Evolutionary conservation across 2,797 vertebrate genomes (phyloP).

Genomic region (Melanotaenia boesemani): DNA sequence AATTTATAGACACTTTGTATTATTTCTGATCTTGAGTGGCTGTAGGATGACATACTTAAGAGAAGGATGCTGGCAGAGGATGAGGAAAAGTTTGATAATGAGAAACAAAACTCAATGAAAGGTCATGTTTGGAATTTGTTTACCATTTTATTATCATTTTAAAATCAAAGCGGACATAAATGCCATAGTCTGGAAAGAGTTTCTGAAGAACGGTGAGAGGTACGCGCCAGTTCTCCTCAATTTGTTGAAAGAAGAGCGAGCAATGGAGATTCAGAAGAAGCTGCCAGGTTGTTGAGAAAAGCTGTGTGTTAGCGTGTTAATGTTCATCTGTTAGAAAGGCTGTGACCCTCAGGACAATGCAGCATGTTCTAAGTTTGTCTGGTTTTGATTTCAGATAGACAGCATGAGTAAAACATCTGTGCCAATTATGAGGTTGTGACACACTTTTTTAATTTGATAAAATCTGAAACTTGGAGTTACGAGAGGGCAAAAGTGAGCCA

Average conservation of each 20-base stretch:
- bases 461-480: constrained; percentile 44
- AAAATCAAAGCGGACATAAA: constrained; percentile 75
- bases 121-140: constrained; percentile 76
- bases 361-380: constrained; percentile 38
- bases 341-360: constrained; percentile 9
- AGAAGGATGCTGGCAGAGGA: constrained; percentile 62
- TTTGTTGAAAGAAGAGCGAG: constrained; percentile 68
- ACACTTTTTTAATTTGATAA: constrained; percentile 42
- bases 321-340: constrained; percentile 50
- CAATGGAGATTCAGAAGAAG: constrained; percentile 61
- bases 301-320: constrained; percentile 50
- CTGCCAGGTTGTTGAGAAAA: constrained; percentile 67
- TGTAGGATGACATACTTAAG: constrained; percentile 71
- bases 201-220: constrained; percentile 51
- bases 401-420: constrained; percentile 28
- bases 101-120: constrained; percentile 74
- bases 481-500: constrained; percentile 80
- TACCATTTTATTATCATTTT: constrained; percentile 80
- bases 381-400: constrained; percentile 52
- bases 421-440: not conserved
- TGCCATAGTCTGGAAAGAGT: constrained; percentile 70
- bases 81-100: constrained; percentile 71
- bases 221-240: constrained; percentile 60
- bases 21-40: constrained; percentile 75
- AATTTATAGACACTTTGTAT: constrained; percentile 80